These are phyloP conservation scores for Parotocinclus haroldoi DNA, from an alignment of 2,797 vertebrate genomes.

Conservation along the genomic window DNA sequence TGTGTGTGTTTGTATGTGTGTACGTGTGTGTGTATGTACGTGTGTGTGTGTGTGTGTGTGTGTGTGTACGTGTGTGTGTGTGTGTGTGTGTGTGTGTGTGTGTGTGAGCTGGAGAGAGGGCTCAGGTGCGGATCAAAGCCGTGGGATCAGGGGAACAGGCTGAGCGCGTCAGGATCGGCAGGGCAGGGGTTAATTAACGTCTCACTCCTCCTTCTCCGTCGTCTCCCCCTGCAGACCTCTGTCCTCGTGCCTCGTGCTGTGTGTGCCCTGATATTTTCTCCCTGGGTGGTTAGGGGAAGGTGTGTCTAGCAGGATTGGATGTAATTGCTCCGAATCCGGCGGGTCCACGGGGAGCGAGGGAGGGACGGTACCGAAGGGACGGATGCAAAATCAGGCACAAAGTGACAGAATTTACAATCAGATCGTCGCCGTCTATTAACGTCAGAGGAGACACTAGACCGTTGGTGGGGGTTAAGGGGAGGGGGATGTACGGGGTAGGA, in stretches of 20 bases:
- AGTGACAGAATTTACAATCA: constrained; percentile 9
- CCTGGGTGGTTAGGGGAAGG: constrained; percentile 39
- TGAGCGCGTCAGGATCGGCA: constrained; percentile 57
- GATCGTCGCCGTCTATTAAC: constrained; percentile 28
- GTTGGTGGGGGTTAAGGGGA: background rate
- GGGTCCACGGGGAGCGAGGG: constrained; percentile 34
- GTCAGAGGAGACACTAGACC: constrained; percentile 8
- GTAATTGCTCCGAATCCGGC: constrained; percentile 43
- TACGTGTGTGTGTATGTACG: too few relatives aligned
- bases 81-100: constrained; percentile 19
- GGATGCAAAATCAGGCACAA: constrained; percentile 25
- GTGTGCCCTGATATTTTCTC: constrained; percentile 49
- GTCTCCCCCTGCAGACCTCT: constrained; percentile 39
- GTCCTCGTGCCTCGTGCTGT: background rate
- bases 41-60: too few relatives aligned
- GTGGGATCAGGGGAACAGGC: constrained; percentile 56
- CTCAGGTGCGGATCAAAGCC: constrained; percentile 67
- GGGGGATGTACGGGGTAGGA: background rate
- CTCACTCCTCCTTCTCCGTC: constrained; percentile 39
- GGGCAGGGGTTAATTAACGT: constrained; percentile 70
- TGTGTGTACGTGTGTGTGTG: constrained; percentile 15
- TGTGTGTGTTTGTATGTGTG: too few relatives aligned
- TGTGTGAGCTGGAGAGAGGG: constrained; percentile 28
- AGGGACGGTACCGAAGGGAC: constrained; percentile 16
- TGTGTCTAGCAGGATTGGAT: constrained; percentile 32